Conservation (phyloP, 2,113 vertebrate species). For the Ammodytes dubius region DNA sequence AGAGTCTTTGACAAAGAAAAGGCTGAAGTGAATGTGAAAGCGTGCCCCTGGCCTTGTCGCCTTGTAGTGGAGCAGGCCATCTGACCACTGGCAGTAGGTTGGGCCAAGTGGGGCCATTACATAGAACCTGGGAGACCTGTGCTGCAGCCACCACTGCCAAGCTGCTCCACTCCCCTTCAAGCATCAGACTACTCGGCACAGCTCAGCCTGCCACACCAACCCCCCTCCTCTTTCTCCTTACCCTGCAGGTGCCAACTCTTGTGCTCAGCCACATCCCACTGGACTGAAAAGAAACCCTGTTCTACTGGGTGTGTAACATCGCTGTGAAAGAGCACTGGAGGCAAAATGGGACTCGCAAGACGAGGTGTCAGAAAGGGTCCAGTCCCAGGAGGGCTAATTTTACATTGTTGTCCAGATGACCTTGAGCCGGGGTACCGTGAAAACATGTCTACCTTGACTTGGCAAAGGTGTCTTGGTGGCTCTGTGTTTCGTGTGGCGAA, state of each 20-base stretch:
- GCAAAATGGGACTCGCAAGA: constrained; percentile 66
- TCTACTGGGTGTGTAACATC: constrained; percentile 47
- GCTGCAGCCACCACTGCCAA: constrained; percentile 67
- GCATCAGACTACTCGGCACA: constrained; percentile 71
- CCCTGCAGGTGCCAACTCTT: constrained; percentile 73
- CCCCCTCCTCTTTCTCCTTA: constrained; percentile 29
- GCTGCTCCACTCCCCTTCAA: constrained; percentile 80
- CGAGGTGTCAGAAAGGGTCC: constrained; percentile 73
- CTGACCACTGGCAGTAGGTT: constrained; percentile 80
- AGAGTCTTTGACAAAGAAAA: constrained; percentile 84
- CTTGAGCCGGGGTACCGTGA: constrained; percentile 74
- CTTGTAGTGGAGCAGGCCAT: constrained; percentile 67
- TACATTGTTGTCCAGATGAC: constrained; percentile 77
- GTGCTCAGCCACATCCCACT: constrained; percentile 71
- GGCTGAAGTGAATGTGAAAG: constrained; percentile 81
- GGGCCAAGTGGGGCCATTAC: constrained; percentile 75
- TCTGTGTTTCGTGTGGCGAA: constrained; percentile 50
- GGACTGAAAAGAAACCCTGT: constrained; percentile 71
- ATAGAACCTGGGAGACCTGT: constrained; percentile 70
- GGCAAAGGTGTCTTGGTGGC: constrained; percentile 69
- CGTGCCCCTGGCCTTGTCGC: constrained; percentile 72
- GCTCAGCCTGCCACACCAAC: constrained; percentile 36
- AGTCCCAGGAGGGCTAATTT: constrained; percentile 72
- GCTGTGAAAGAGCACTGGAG: constrained; percentile 74
- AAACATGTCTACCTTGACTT: constrained; percentile 74